Evolutionary conservation across 2,888 invertebrate genomes (phyloP), one percentile per base, ranked within the genome.

Genomic region (Xanthorhoe spadicearia): DNA sequence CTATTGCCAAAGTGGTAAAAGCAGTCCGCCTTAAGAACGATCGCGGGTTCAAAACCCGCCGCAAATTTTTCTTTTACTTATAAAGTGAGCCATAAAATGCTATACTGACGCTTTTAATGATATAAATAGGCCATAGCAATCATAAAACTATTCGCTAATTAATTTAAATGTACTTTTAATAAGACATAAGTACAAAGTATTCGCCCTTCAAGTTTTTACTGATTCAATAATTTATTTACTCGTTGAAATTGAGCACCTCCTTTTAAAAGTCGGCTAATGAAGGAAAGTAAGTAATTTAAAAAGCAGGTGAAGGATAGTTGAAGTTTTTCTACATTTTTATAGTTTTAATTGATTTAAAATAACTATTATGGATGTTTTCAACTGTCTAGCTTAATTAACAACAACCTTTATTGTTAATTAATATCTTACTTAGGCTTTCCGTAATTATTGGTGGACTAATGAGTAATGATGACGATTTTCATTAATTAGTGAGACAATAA

Each of bases 271-370:
- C 23, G 17, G 50, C 49, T 64, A 69, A 69, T 62, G 56, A 64
- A 59, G 67, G 57, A 58, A 66, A 69, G 69, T 71, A 71, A 70
- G 68, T 61, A 58, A 69, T 69, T 72, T 62, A 51, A 4, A n/a
- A 13, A 6, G 53, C 68, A 70, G 69, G 66, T 72, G 69, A 62
- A 55, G 35, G 67, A 70, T 65, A 59, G 66, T 61, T 66, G 32
- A 32, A 66, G 28, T n/a, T 57, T 58, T 66, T 66, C 28, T 38
- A 50, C 50, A 43, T 64, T 35, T 23, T 35, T 49, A 51, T 51
- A 46, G 38, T 19, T 46, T 28, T 62, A 62, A 56, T 56, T 38
- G 51, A 28, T 56, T 46, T 51, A 0, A 13, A 13, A 43, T 43
- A 13, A 43, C 38, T 43, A 35, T 10, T 38, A 43, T 1, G 8